A percentile compares a stretch with the other conserved stretches of the same genome.
Evolutionary conservation across 2,113 vertebrate genomes (phyloP).

Genomic region (Limanda limanda): DNA sequence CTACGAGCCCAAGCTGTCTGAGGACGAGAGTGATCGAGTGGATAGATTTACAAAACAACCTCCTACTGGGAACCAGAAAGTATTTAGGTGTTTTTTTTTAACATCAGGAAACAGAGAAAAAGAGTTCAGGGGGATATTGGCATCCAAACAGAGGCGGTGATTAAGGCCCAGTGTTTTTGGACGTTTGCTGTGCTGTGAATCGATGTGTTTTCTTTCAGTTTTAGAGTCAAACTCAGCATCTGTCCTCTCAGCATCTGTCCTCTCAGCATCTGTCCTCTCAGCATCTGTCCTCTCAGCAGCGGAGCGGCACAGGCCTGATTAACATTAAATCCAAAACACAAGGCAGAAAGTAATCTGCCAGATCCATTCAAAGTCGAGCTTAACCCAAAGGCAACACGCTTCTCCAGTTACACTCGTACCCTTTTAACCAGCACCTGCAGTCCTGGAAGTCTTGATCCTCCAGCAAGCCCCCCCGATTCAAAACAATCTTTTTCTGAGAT

Average conservation of each 20-base stretch:
- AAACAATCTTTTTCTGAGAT: constrained; percentile 20
- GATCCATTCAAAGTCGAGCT: constrained; percentile 16
- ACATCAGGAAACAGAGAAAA: not conserved
- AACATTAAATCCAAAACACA: constrained; percentile 33
- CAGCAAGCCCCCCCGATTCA: not conserved
- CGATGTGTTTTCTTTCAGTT: not conserved
- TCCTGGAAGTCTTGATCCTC: constrained; percentile 1
- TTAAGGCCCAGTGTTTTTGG: no score
- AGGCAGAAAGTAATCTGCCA: constrained; percentile 15
- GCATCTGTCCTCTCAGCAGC: not conserved
- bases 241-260: not conserved
- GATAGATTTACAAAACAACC: constrained; percentile 16
- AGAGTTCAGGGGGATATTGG: not conserved
- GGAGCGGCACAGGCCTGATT: constrained; percentile 6
- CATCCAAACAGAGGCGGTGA: no score
- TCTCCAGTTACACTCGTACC: constrained; percentile 24
- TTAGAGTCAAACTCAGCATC: constrained; percentile 3
- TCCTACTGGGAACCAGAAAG: not conserved
- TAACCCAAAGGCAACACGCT: constrained; percentile 1
- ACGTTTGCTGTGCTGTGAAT: no score
- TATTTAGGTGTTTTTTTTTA: not conserved
- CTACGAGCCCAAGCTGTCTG: constrained; percentile 27
- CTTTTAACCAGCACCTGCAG: constrained; percentile 14
- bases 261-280: not conserved
- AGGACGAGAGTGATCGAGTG: constrained; percentile 3